phyloP scores from a whole-genome alignment of 2,888 invertebrate species.

The Xanthorhoe spadicearia region DNA sequence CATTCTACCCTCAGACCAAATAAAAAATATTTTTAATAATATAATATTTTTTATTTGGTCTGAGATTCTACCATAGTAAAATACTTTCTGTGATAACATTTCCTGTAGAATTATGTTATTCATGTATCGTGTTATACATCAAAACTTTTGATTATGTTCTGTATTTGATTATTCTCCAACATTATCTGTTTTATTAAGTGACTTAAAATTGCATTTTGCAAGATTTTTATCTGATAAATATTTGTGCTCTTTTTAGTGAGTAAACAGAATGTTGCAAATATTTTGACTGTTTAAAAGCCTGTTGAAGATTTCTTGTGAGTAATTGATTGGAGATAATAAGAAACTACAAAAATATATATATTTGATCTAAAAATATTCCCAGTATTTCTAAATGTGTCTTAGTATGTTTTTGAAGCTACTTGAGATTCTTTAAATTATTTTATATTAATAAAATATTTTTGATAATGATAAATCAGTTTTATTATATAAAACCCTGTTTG shows the following conservation, averaged over 20 bases:
- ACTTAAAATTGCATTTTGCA: conserved; percentile 17
- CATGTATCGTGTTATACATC: neutral
- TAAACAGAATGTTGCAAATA: conserved; percentile 19
- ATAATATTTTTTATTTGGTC: no score
- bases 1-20: no score
- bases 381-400: conserved; percentile 26
- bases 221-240: conserved; percentile 17
- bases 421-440: conserved; percentile 33
- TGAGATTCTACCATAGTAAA: conserved; percentile 19
- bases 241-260: conserved; percentile 8
- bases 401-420: conserved; percentile 15
- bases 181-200: conserved; percentile 7
- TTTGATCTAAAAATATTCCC: conserved; percentile 20
- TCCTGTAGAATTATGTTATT: conserved; percentile 18
- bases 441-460: conserved; percentile 41
- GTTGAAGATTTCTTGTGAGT: conserved; percentile 22
- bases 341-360: neutral
- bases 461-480: conserved; percentile 16
- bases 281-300: conserved; percentile 35
- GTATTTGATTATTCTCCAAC: conserved; percentile 2
- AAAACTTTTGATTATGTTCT: neutral
- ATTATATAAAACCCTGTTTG: neutral
- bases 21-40: no score
- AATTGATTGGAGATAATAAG: neutral
- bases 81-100: conserved; percentile 41